A percentile compares a stretch with the other conserved stretches of the same genome.
Evolutionary conservation across 2,888 invertebrate genomes (phyloP).

Genomic region (Eilema griseolum): DNA sequence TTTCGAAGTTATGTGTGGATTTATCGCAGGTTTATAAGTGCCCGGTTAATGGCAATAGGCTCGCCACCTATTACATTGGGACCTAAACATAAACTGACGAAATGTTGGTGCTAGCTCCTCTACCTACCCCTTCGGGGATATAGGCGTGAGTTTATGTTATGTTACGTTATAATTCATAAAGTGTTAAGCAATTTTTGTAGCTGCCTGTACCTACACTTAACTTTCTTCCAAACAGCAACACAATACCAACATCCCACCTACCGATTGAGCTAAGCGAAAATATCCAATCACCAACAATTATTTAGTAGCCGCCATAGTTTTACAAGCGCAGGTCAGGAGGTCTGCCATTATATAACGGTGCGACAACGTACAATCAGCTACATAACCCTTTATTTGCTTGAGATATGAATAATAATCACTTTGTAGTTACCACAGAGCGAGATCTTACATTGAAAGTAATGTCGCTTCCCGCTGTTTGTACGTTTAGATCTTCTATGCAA

Average conservation of each 20-base stretch:
- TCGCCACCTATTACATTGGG: too few relatives aligned
- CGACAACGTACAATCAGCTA: background rate
- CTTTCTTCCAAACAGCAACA: background rate
- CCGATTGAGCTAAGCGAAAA: constrained; percentile 1
- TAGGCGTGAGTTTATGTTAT: too few relatives aligned
- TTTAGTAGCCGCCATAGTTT: constrained; percentile 3
- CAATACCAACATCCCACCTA: background rate
- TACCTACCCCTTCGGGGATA: too few relatives aligned
- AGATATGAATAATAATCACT: constrained; percentile 1
- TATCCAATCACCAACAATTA: background rate
- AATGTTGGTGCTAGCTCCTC: too few relatives aligned
- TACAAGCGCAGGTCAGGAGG: background rate
- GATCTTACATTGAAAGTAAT: background rate
- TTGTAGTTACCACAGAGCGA: background rate
- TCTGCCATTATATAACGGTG: background rate
- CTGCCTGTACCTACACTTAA: background rate
- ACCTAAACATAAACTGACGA: too few relatives aligned
- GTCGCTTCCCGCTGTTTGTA: background rate
- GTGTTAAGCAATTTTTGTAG: background rate
- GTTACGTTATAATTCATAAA: too few relatives aligned
- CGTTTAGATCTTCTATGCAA: too few relatives aligned
- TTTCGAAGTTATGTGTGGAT: too few relatives aligned
- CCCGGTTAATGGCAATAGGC: too few relatives aligned
- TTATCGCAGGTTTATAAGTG: too few relatives aligned
- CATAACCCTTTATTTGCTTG: constrained; percentile 10